Conservation (phyloP, 2,797 vertebrate species). For the Atherinosoma microstoma region DNA sequence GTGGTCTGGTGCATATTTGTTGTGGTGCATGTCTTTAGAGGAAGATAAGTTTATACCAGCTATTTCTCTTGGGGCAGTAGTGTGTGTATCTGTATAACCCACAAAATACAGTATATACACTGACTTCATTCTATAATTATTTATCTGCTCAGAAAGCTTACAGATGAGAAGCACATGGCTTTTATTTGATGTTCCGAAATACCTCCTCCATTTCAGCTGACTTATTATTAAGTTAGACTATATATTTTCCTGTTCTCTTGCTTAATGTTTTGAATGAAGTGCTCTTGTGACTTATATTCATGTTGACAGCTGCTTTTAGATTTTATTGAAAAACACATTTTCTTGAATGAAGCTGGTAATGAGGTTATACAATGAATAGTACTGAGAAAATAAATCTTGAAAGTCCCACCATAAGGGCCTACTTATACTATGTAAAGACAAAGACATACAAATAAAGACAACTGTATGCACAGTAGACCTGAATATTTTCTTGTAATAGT, state of each 20-base stretch:
- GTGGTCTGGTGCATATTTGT: conserved; percentile 26
- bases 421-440: neutral
- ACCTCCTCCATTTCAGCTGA: conserved; percentile 45
- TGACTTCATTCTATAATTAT: conserved; percentile 44
- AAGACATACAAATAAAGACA: neutral
- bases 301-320: conserved; percentile 14
- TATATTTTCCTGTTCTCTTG: conserved; percentile 46
- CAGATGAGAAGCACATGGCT: conserved; percentile 62
- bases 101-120: conserved; percentile 46
- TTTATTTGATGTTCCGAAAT: conserved; percentile 49
- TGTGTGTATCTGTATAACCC: conserved; percentile 33
- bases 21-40: conserved; percentile 2
- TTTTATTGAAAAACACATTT: conserved; percentile 10
- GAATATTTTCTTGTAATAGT: neutral
- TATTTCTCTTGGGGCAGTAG: conserved; percentile 9
- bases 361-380: conserved; percentile 8
- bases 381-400: conserved; percentile 2
- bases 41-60: conserved; percentile 22
- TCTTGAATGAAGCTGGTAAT: conserved; percentile 17
- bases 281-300: conserved; percentile 50
- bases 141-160: conserved; percentile 35
- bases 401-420: neutral
- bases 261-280: conserved; percentile 25
- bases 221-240: conserved; percentile 53
- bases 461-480: neutral